These are phyloP conservation scores for Drosophila tropicalis DNA, from an alignment of 1,140 invertebrate species.

Conservation along the genomic window DNA sequence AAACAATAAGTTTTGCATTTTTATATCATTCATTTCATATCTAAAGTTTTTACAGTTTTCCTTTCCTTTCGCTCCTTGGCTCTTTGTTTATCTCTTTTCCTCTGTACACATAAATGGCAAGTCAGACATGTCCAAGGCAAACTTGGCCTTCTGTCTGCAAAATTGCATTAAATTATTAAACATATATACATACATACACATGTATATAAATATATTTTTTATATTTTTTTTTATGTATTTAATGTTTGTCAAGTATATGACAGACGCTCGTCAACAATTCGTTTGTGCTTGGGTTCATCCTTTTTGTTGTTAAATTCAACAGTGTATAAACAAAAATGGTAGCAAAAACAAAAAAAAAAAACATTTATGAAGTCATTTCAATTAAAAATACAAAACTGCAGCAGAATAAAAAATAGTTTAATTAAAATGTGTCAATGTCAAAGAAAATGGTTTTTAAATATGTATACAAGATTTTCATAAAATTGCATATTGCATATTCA, in stretches of 20 bases:
- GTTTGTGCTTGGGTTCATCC: conserved; percentile 28
- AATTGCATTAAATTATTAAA: conserved; percentile 49
- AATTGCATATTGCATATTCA: conserved; percentile 32
- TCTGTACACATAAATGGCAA: conserved; percentile 36
- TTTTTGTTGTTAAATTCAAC: conserved; percentile 36
- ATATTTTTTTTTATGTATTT: conserved; percentile 48
- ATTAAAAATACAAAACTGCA: conserved; percentile 45
- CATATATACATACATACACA: not conserved
- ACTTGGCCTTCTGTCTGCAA: conserved; percentile 18
- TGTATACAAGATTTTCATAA: not conserved
- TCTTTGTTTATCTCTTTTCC: conserved; percentile 13
- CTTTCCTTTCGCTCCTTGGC: conserved; percentile 26
- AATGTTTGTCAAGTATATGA: conserved; percentile 61
- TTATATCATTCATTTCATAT: conserved; percentile 38
- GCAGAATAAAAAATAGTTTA: conserved; percentile 19
- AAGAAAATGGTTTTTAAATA: conserved; percentile 23
- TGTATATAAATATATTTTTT: conserved; percentile 21
- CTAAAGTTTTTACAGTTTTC: conserved; percentile 46
- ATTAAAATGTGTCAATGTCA: conserved; percentile 40
- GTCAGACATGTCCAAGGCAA: conserved; percentile 20
- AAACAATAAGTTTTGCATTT: conserved; percentile 44
- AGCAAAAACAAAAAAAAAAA: not conserved
- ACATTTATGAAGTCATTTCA: conserved; percentile 41
- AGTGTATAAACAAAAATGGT: conserved; percentile 35
- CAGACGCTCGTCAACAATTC: conserved; percentile 53